A percentile compares a stretch with the other conserved stretches of the same genome.
Evolutionary conservation across 2,797 vertebrate species (phyloP).

Genomic region (Characodon lateralis): DNA sequence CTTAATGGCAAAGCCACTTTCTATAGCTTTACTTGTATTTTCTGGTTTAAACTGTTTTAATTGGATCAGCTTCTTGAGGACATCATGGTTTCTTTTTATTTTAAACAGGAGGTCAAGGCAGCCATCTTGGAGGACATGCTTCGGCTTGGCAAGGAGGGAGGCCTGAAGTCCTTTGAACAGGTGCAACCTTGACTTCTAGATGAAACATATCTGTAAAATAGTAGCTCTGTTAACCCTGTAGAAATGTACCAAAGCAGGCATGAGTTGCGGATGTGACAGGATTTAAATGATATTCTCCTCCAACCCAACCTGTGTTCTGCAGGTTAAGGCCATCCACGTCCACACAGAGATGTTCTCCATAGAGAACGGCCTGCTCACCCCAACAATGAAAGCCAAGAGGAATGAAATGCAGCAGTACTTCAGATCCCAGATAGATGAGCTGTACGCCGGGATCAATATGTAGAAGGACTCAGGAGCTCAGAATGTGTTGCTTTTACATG

Average conservation of each 20-base stretch:
- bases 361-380: constrained; percentile 92
- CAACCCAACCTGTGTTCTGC: constrained; percentile 28
- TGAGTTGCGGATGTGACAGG: neutral
- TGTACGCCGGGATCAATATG: constrained; percentile 86
- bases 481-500: neutral
- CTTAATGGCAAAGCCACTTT: neutral
- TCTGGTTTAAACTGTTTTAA: neutral
- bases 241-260: neutral
- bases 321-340: constrained; percentile 89
- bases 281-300: constrained; percentile 2
- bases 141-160: constrained; percentile 87
- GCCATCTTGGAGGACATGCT: constrained; percentile 87
- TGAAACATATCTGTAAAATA: neutral
- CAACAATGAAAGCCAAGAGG: constrained; percentile 93
- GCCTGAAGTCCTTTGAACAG: constrained; percentile 96
- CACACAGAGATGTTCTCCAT: constrained; percentile 89
- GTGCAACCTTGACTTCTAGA: constrained; percentile 61
- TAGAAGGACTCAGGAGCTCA: constrained; percentile 46
- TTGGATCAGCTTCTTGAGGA: neutral
- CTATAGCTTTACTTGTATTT: neutral
- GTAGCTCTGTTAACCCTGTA: neutral
- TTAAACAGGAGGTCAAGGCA: constrained; percentile 83
- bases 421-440: constrained; percentile 87
- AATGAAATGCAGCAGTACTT: constrained; percentile 86
- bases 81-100: neutral